A percentile compares a stretch with the other conserved stretches of the same genome.
These are phyloP conservation scores for Cryptotermes secundus DNA, from an alignment of 1,140 invertebrate species.

Conservation along the genomic window DNA sequence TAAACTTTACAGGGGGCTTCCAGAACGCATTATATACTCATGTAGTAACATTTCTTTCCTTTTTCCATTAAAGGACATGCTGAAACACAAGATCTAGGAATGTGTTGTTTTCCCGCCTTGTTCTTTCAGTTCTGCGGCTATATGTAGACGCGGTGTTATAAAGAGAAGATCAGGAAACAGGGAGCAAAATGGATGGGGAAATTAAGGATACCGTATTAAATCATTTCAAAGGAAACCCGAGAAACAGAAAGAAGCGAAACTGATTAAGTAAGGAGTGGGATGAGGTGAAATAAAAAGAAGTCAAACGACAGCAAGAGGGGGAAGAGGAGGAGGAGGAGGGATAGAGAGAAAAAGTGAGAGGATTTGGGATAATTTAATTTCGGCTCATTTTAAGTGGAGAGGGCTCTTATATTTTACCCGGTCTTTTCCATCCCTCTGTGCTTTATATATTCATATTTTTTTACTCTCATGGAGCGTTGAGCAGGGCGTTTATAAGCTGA, in stretches of 20 bases:
- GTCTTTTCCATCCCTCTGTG: not conserved
- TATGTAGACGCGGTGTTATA: too few species aligned
- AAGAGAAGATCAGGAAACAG: too few species aligned
- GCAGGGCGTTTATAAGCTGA: not conserved
- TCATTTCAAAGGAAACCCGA: not conserved
- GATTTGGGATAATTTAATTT: conserved; percentile 8
- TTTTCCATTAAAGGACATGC: too few species aligned
- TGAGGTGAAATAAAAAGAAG: not conserved
- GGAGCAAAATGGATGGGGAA: not conserved
- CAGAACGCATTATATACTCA: too few species aligned
- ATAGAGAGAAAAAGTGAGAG: not conserved
- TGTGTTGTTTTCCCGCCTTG: too few species aligned
- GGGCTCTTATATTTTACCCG: not conserved
- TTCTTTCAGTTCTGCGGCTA: too few species aligned
- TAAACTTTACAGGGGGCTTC: too few species aligned
- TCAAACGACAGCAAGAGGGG: not conserved
- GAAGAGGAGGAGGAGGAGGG: not conserved
- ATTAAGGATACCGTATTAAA: conserved; percentile 20
- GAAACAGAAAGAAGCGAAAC: conserved; percentile 10
- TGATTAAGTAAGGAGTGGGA: not conserved
- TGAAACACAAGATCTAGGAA: too few species aligned
- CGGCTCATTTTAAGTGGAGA: conserved; percentile 6
- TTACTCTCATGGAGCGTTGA: not conserved
- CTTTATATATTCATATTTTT: conserved; percentile 6
- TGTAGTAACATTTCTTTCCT: too few species aligned